phyloP scores from a whole-genome alignment of 2,797 vertebrate species.

The Salarias fasciatus region DNA sequence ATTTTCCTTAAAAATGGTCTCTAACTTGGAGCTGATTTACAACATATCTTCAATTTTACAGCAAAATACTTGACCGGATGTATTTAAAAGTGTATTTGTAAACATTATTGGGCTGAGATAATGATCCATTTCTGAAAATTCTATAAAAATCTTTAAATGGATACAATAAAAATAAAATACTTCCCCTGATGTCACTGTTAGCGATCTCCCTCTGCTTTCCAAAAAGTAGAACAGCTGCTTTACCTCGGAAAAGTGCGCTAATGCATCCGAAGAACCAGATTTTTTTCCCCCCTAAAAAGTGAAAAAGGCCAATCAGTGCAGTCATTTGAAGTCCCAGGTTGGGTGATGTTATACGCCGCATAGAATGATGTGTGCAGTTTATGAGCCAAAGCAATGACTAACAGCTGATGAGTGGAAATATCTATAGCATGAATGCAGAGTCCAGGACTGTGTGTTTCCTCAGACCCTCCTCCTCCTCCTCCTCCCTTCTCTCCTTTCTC shows the following conservation, averaged over 20 bases:
- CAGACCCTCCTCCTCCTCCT: conserved; percentile 18
- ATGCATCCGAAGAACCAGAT: conserved; percentile 44
- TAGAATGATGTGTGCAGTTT: conserved; percentile 29
- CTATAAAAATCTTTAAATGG: not conserved
- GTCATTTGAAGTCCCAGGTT: conserved; percentile 50
- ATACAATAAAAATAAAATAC: not conserved
- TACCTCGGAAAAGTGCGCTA: conserved; percentile 45
- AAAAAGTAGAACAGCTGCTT: conserved; percentile 27
- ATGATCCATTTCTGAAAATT: not conserved
- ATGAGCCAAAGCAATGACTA: conserved; percentile 63
- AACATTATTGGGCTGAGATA: too few relatives aligned
- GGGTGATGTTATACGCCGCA: conserved; percentile 51
- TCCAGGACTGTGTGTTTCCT: conserved; percentile 26
- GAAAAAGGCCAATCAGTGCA: conserved; percentile 41
- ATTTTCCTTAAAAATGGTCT: too few relatives aligned
- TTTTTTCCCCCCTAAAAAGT: conserved; percentile 47
- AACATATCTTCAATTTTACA: too few relatives aligned
- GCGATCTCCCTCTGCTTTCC: conserved; percentile 7
- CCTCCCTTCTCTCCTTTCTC: conserved; percentile 1
- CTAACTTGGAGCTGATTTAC: too few relatives aligned
- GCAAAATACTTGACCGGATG: too few relatives aligned
- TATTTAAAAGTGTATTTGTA: too few relatives aligned
- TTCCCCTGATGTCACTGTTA: not conserved
- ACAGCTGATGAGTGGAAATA: conserved; percentile 74
- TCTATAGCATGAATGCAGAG: conserved; percentile 52